Evolutionary conservation across 2,888 invertebrate genomes (phyloP).

Genomic region (Bellardia bayeri): DNA sequence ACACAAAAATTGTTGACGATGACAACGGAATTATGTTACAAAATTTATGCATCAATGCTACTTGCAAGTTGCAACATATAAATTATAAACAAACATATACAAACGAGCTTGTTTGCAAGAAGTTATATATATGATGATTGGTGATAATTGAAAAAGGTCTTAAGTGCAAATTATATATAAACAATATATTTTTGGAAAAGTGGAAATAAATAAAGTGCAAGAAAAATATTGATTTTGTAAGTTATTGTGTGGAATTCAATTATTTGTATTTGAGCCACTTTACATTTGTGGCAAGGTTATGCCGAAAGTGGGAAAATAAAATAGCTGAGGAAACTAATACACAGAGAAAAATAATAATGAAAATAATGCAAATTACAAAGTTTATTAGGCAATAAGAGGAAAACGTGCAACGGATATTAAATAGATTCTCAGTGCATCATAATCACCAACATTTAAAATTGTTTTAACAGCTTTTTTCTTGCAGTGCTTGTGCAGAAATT

Average conservation of each 20-base stretch:
- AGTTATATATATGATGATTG: not conserved
- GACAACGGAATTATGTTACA: conserved; percentile 70
- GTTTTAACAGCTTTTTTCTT: not conserved
- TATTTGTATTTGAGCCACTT: not conserved
- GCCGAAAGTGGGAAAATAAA: not conserved
- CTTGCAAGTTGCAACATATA: conserved; percentile 56
- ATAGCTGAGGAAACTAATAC: not conserved
- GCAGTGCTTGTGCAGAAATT: conserved; percentile 17
- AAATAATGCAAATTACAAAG: no score
- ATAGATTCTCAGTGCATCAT: no score
- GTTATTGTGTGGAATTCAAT: not conserved
- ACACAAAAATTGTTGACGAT: conserved; percentile 68
- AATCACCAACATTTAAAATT: no score
- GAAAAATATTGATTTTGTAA: not conserved
- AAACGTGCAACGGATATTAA: no score
- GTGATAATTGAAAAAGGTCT: conserved; percentile 23
- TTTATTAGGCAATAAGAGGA: no score
- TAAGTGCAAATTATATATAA: conserved; percentile 7
- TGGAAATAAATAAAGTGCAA: not conserved
- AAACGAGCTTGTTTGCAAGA: not conserved
- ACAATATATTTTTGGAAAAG: not conserved
- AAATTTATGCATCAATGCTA: conserved; percentile 69
- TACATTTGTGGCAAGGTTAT: not conserved
- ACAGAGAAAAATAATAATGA: not conserved
- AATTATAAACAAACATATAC: conserved; percentile 31